Conservation (phyloP, 2,113 vertebrate species). For the Prietella phreatophila region DNA sequence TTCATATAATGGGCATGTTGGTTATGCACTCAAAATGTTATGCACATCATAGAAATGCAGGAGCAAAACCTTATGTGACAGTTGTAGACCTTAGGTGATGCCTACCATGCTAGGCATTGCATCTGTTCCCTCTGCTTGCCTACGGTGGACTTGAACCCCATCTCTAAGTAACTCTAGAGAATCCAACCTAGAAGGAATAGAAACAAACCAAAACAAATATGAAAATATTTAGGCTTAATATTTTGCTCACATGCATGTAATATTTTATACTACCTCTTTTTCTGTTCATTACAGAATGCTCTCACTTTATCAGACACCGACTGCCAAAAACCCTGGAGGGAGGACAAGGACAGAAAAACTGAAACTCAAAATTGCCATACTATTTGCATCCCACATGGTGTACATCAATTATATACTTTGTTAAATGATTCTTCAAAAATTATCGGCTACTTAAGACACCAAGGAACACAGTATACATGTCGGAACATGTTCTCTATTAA, state of each 20-base stretch:
- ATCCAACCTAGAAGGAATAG: constrained; percentile 62
- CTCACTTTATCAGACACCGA: constrained; percentile 69
- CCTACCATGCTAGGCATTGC: neutral
- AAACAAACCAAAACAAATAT: neutral
- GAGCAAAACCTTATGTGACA: neutral
- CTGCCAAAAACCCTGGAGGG: constrained; percentile 79
- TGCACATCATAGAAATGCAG: neutral
- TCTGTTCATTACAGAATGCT: constrained; percentile 74
- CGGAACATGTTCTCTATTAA: neutral
- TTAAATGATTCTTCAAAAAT: neutral
- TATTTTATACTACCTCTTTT: constrained; percentile 71
- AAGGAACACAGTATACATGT: neutral
- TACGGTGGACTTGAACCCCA: neutral
- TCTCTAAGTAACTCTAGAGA: constrained; percentile 52
- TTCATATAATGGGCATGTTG: neutral
- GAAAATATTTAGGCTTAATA: neutral
- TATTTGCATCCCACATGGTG: neutral
- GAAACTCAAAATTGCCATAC: neutral
- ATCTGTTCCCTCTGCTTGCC: neutral
- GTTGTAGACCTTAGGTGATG: neutral
- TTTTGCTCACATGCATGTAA: neutral
- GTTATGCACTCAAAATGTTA: neutral
- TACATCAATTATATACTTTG: neutral
- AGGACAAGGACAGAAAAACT: neutral
- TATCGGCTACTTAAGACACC: neutral